Evolutionary conservation across 2,888 invertebrate genomes (phyloP).

Genomic region (Pherbina coryleti): DNA sequence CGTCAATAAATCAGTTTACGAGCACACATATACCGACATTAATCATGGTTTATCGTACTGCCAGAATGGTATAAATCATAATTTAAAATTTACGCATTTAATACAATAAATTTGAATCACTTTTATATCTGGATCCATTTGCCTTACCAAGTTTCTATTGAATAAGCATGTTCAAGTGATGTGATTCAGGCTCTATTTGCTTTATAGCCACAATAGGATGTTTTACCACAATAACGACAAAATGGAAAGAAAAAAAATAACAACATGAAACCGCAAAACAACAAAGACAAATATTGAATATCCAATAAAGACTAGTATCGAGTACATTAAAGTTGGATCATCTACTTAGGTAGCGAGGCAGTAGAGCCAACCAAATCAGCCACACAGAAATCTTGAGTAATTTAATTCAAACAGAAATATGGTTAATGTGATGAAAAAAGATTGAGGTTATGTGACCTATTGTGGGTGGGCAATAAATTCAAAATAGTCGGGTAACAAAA

Average conservation of each 20-base stretch:
- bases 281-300: slow-evolving; percentile 2
- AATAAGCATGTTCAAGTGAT: background rate
- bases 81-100: slow-evolving; percentile 10
- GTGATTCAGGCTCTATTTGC: no score
- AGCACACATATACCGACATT: background rate
- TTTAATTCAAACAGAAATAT: slow-evolving; percentile 3
- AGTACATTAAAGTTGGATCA: background rate
- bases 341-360: background rate
- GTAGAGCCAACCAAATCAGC: background rate
- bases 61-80: slow-evolving; percentile 21
- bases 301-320: background rate
- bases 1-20: slow-evolving; percentile 8
- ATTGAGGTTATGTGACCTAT: no score
- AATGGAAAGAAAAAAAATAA: no score
- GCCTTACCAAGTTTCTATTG: background rate
- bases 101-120: slow-evolving; percentile 22
- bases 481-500: no score
- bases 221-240: background rate
- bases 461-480: no score
- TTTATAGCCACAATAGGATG: no score
- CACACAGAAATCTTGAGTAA: background rate
- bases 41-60: background rate
- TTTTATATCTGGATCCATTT: background rate
- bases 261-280: background rate
- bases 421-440: background rate